A percentile compares a stretch with the other conserved stretches of the same genome.
These are phyloP conservation scores for Toxotes jaculatrix DNA, from an alignment of 2,113 vertebrate genomes.

Conservation along the genomic window DNA sequence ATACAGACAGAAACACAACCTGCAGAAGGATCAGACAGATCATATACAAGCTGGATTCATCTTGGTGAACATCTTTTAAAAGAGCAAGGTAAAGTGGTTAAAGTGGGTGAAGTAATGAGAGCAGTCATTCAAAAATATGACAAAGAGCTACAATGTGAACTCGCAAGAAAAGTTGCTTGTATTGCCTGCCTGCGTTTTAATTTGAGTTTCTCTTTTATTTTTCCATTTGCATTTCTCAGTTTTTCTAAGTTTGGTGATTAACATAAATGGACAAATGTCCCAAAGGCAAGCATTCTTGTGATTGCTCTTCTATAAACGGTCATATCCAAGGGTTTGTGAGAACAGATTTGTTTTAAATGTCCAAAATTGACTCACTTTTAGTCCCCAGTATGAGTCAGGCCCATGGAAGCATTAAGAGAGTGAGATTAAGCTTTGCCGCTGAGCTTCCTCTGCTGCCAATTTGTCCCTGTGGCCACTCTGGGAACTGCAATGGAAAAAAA, in stretches of 20 bases:
- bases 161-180: not conserved
- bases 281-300: too few species aligned
- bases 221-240: not conserved
- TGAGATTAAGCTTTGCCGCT: not conserved
- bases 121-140: not conserved
- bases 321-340: too few species aligned
- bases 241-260: not conserved
- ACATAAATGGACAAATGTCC: not conserved
- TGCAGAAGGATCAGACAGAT: not conserved
- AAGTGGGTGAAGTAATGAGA: slow-evolving; percentile 11
- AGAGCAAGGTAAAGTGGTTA: slow-evolving; percentile 7
- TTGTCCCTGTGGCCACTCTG: not conserved
- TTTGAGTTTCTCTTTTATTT: not conserved
- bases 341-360: too few species aligned
- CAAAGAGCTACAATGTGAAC: not conserved
- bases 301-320: too few species aligned
- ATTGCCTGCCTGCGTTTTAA: not conserved
- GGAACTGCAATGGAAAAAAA: not conserved
- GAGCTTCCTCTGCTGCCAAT: not conserved
- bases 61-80: not conserved
- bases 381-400: not conserved
- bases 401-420: not conserved
- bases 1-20: not conserved
- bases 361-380: not conserved
- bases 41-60: not conserved